phyloP scores from a whole-genome alignment of 2,797 vertebrate genomes.

The Pangasius krempfi region DNA sequence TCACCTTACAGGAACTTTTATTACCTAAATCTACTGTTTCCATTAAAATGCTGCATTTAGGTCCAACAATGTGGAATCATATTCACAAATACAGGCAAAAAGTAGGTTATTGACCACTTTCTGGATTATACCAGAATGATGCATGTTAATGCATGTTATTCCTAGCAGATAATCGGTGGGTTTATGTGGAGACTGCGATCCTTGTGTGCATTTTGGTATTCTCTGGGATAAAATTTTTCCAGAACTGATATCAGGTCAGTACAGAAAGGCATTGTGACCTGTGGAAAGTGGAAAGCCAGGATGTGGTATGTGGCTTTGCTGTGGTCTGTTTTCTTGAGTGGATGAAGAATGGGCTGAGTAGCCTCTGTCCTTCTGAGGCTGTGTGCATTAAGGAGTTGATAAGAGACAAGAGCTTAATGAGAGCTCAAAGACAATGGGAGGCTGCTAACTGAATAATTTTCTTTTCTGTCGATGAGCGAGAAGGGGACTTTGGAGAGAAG shows the following conservation, averaged over 20 bases:
- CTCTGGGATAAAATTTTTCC: background rate
- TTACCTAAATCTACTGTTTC: background rate
- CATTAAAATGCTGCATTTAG: background rate
- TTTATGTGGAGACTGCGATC: background rate
- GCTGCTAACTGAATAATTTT: background rate
- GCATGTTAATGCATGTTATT: background rate
- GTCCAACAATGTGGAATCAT: background rate
- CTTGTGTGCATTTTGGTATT: background rate
- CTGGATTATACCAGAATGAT: background rate
- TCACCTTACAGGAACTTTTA: background rate
- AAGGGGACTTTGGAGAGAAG: background rate
- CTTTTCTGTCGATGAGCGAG: background rate
- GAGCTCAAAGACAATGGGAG: background rate
- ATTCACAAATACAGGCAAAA: background rate
- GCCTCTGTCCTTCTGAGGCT: background rate
- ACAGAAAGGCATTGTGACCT: background rate
- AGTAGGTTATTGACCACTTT: background rate
- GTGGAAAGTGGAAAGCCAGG: constrained; percentile 2
- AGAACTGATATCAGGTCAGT: background rate
- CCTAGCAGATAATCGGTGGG: background rate
- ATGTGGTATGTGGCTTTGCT: constrained; percentile 10
- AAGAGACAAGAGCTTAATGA: constrained; percentile 7
- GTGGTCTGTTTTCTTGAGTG: constrained; percentile 14
- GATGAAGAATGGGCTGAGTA: background rate
- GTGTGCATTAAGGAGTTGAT: background rate